Conservation (phyloP, 2,113 vertebrate genomes). For the Pogonocichla stellata region DNA sequence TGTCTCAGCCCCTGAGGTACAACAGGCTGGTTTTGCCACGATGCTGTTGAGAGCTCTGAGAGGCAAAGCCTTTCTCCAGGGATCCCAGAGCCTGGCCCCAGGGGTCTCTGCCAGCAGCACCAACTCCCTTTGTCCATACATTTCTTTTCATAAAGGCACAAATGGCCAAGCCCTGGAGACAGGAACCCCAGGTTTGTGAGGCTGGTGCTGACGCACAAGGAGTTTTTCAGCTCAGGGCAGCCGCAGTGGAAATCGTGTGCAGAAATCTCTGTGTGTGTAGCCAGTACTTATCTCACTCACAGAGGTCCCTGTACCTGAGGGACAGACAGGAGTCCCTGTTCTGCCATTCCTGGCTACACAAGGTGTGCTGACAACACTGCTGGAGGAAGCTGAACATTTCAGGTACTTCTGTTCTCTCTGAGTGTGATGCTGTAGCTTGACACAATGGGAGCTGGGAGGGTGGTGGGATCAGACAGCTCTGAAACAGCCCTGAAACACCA, state of each 20-base stretch:
- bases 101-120: background rate
- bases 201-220: background rate
- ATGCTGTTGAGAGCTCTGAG: background rate
- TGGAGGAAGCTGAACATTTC: background rate
- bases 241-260: background rate
- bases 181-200: background rate
- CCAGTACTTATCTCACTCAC: rapidly evolving
- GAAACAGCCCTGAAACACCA: rapidly evolving
- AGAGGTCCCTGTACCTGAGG: background rate
- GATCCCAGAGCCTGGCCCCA: background rate
- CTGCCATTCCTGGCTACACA: background rate
- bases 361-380: rapidly evolving
- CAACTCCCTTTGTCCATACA: background rate
- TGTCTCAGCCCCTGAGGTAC: background rate
- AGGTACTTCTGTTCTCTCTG: background rate
- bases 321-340: background rate
- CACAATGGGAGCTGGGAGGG: background rate
- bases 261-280: rapidly evolving
- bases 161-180: background rate
- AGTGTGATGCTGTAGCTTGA: too few species aligned
- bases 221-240: background rate
- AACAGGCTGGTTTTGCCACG: background rate
- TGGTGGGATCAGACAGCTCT: background rate
- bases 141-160: background rate
- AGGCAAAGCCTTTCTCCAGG: background rate